Evolutionary conservation across 2,888 invertebrate genomes (phyloP).

Genomic region (Platycheirus albimanus): DNA sequence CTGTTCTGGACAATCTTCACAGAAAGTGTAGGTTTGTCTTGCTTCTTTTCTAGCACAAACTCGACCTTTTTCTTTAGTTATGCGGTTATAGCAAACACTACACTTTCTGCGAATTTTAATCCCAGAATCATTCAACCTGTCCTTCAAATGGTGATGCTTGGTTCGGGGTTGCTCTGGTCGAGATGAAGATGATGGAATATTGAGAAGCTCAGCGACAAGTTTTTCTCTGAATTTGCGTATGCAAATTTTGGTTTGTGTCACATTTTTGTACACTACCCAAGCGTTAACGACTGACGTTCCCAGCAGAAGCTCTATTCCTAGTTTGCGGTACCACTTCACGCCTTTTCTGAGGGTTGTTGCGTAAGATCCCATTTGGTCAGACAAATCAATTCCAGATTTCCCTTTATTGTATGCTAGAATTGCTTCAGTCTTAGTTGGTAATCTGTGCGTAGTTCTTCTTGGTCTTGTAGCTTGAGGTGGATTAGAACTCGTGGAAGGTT

Average conservation of each 20-base stretch:
- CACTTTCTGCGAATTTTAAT: no score
- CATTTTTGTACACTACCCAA: neutral
- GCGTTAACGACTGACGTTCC: conserved; percentile 17
- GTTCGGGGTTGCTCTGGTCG: neutral
- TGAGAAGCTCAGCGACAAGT: neutral
- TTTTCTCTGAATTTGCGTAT: neutral
- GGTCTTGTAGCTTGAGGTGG: conserved; percentile 19
- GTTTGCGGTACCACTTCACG: conserved; percentile 49
- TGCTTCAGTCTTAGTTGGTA: conserved; percentile 73
- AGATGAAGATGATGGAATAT: neutral
- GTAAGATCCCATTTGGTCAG: conserved; percentile 77
- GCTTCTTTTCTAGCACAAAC: conserved; percentile 8
- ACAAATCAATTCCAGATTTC: conserved; percentile 77
- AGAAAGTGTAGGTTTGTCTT: neutral
- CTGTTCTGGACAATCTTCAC: neutral
- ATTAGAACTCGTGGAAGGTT: conserved; percentile 15
- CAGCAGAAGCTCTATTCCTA: conserved; percentile 25
- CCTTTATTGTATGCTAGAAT: conserved; percentile 77
- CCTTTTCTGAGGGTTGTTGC: conserved; percentile 76
- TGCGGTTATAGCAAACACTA: no score
- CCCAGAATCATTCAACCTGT: no score
- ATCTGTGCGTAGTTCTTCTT: conserved; percentile 16
- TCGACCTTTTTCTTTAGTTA: neutral
- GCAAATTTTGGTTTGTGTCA: neutral
- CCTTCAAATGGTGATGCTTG: no score